Conservation (phyloP, 1,140 invertebrate species). For the Drosophila subobscura region DNA sequence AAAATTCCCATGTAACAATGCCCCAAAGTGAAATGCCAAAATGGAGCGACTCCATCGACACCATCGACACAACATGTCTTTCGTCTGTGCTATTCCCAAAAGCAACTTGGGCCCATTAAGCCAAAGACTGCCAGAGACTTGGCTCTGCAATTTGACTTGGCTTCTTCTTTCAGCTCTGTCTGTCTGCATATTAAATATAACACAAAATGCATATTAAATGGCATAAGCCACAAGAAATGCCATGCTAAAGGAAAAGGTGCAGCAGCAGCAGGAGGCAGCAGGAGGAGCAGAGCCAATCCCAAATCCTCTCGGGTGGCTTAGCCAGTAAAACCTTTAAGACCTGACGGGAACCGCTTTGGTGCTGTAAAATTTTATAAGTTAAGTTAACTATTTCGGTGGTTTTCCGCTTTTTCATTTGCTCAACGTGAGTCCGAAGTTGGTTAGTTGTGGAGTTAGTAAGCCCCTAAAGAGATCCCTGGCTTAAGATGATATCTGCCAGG, state of each 20-base stretch:
- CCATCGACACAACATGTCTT: constrained; percentile 47
- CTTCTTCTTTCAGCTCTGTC: constrained; percentile 37
- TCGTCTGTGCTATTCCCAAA: constrained; percentile 57
- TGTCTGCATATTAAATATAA: constrained; percentile 82
- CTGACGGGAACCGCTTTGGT: constrained; percentile 63
- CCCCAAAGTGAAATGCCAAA: constrained; percentile 74
- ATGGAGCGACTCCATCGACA: constrained; percentile 13
- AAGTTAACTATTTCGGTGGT: constrained; percentile 62
- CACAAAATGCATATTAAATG: constrained; percentile 83
- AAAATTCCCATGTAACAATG: constrained; percentile 78
- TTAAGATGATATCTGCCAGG: constrained; percentile 27
- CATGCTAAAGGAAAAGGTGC: constrained; percentile 13
- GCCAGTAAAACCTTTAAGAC: constrained; percentile 78
- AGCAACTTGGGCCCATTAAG: constrained; percentile 67
- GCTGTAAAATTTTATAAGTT: constrained; percentile 81
- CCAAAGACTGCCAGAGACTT: constrained; percentile 53
- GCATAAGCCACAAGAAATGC: constrained; percentile 73
- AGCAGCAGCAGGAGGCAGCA: constrained; percentile 33
- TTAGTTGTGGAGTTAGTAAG: constrained; percentile 31
- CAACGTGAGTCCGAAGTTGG: constrained; percentile 35
- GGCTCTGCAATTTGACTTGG: constrained; percentile 67
- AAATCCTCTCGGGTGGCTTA: constrained; percentile 57
- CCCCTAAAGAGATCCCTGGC: constrained; percentile 28
- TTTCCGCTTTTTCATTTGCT: constrained; percentile 63
- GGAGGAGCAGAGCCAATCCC: constrained; percentile 8